Evolutionary conservation across 2,113 vertebrate genomes (phyloP), one percentile per base, ranked within the genome.

Genomic region (Callocephalon fimbriatum): DNA sequence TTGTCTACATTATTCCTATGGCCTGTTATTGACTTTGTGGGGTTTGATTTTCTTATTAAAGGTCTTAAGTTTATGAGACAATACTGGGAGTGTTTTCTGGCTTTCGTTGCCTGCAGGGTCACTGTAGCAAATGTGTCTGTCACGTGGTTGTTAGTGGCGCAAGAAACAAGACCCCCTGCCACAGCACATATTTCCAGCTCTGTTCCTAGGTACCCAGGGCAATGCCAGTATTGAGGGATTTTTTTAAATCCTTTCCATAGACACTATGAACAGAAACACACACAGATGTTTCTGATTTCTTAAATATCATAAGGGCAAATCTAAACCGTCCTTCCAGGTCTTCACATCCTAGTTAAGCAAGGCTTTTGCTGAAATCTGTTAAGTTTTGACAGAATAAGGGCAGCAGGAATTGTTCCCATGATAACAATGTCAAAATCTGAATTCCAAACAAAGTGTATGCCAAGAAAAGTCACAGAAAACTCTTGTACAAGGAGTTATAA

Each of bases 381-480:
- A n/a, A 80, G 47, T 70, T 94, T 90, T 90, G 87, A 77, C 59
- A 93, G 74, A 95, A 91, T 90, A 95, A 96, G 85, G 73, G 65
- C 72, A 88, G 59, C 29, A 88, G 42, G 47, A 92, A 81, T 81
- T 87, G 53, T 65, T 89, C 29, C 44, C 56, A 51, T 53, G 47
- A 51, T 47, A 82, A 47, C 32, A 87, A 79, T 31, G 87, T 15
- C 70, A 90, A 88, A 93, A 88, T 54, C 37, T 93, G 45, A 75
- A 82, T 91, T 90, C 47, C 37, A 77, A 67, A 68, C 45, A 86
- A 70, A 42, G 31, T 73, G 13, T 37, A 63, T 31, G 13, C 80
- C 48, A 73, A 45, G 68, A 77, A 89, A 50, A 81, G 14, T 73
- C 72, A 50, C 42, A 77, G n/a, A 91, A 93, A 67, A 42, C 31